phyloP scores from a whole-genome alignment of 2,797 vertebrate species.

The Triplophysa yarkandensis region DNA sequence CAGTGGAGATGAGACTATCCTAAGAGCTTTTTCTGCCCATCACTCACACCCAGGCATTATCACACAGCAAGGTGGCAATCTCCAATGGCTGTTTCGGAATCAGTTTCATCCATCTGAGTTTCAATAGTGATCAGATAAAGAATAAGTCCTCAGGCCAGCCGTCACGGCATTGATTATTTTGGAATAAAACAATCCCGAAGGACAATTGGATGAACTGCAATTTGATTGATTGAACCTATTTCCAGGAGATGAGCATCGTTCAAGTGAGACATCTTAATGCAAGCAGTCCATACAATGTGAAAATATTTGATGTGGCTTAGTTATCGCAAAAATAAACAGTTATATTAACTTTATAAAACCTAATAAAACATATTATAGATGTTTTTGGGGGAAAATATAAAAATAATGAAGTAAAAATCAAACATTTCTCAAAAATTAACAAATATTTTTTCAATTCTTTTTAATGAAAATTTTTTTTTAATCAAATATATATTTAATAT shows the following conservation, averaged over 20 bases:
- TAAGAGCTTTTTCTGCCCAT: slow-evolving; percentile 80
- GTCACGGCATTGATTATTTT: neutral
- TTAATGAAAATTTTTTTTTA: too few species aligned
- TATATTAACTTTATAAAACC: too few species aligned
- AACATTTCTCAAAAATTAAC: too few species aligned
- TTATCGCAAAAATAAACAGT: too few species aligned
- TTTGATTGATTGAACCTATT: slow-evolving; percentile 5
- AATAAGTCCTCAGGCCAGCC: slow-evolving; percentile 8
- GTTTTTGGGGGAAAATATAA: too few species aligned
- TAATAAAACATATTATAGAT: too few species aligned
- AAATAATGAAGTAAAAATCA: too few species aligned
- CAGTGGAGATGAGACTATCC: slow-evolving; percentile 78
- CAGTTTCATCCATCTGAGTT: slow-evolving; percentile 22
- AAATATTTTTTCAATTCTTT: too few species aligned
- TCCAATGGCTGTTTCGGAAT: slow-evolving; percentile 16
- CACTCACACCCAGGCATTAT: slow-evolving; percentile 71
- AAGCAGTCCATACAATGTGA: neutral
- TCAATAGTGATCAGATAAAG: slow-evolving; percentile 4
- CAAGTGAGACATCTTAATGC: neutral
- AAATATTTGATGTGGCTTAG: too few species aligned
- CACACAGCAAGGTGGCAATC: slow-evolving; percentile 18
- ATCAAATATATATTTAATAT: too few species aligned
- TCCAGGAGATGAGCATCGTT: neutral
- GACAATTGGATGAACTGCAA: neutral
- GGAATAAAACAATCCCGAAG: neutral